Evolutionary conservation across 1,140 invertebrate species (phyloP), one percentile per base, ranked within the genome.

Genomic region (Bombus confusus): DNA sequence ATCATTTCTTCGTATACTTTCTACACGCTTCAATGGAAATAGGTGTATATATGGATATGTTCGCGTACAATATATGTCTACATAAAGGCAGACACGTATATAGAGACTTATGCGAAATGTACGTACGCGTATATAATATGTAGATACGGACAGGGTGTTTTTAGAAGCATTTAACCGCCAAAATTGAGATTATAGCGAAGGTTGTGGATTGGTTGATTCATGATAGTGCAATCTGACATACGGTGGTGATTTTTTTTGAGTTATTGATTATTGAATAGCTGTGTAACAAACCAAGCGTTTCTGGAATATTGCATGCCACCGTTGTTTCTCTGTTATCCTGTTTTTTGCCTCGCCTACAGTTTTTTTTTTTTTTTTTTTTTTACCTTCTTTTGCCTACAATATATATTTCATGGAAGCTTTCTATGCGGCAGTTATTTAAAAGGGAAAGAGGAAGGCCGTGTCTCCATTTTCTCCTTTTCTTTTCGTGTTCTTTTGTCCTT

Each of bases 261-360:
- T 39, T 83, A 78, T 83, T 59, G 74, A 83, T 83, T 77, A 52
- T 83, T 22, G 47, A 52, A 83, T 76, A 39, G 31, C 37, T 2
- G 43, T 64, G 34, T 69, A 77, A 83, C 74, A 43, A 77, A 74
- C 47, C 28, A 59, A 76, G 15, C 28, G 43, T 83, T 57, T 69
- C 41, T 41, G 81, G 13, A 69, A 69, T 77, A 83, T 43, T 34
- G 39, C 39, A 62, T 4, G 43, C 8, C 31, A 12, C 8, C 22
- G 12, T 47, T 43, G 22, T 47, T 43, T 37, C 22, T 25, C 31
- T 18, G 9, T 57, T 57, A 59, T 76, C 15, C 71, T 64, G 6
- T 37, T 37, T n/a, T 68, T 52, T 34, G 68, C 13, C n/a, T 37
- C 43, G 13, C n/a, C 15, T 25, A 71, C 10, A 41, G 28, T 25